Percentiles rank a stretch among this genome's conserved stretches.
Evolutionary conservation across 2,888 invertebrate species (phyloP).

Genomic region (Pammene fasciana): DNA sequence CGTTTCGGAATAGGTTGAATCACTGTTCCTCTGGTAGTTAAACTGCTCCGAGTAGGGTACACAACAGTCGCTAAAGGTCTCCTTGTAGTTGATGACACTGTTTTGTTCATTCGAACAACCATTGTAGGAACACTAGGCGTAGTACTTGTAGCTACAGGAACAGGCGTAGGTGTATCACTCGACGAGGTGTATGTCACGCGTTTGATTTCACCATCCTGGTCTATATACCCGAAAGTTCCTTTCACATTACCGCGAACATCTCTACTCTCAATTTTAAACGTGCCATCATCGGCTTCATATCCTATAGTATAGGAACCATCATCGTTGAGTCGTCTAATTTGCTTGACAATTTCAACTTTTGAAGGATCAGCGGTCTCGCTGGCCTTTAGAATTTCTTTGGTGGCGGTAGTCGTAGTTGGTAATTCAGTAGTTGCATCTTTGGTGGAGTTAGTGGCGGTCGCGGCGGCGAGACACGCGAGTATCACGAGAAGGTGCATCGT

Average conservation of each 20-base stretch:
- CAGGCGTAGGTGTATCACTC: constrained; percentile 73
- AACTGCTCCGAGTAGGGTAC: constrained; percentile 80
- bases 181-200: constrained; percentile 88
- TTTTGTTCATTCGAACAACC: constrained; percentile 78
- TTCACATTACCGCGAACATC: constrained; percentile 91
- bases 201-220: constrained; percentile 90
- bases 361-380: constrained; percentile 87
- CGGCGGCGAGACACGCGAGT: constrained; percentile 64
- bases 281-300: constrained; percentile 93
- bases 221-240: constrained; percentile 92
- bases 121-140: constrained; percentile 71
- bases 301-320: constrained; percentile 94
- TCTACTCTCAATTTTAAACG: constrained; percentile 92
- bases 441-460: constrained; percentile 56
- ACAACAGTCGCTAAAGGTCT: constrained; percentile 77
- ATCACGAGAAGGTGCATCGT: constrained; percentile 74
- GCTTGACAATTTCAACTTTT: constrained; percentile 91
- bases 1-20: constrained; percentile 86
- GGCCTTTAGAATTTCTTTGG: constrained; percentile 82
- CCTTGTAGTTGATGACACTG: constrained; percentile 81
- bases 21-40: constrained; percentile 83
- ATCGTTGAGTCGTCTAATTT: constrained; percentile 90
- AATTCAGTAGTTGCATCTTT: constrained; percentile 58
- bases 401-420: constrained; percentile 59
- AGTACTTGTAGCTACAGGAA: constrained; percentile 63